Evolutionary conservation across 2,888 invertebrate genomes (phyloP), one percentile per base, ranked within the genome.

Genomic region (Ceratothoa steindachneri): DNA sequence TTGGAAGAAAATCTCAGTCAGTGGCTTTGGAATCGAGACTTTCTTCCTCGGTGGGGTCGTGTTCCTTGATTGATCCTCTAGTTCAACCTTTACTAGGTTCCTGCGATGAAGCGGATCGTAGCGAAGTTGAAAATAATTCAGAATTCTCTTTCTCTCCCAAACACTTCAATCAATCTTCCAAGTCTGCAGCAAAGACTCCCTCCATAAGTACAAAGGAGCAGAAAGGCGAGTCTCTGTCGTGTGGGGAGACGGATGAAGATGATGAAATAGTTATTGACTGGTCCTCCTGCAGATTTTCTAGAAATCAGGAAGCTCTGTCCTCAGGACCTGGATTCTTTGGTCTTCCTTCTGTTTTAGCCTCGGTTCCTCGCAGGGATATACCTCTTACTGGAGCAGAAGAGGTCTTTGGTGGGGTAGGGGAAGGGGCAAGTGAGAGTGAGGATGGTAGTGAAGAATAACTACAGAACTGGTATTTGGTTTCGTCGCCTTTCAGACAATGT

Each of bases 351-450:
- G 41, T 41, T 15, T 41, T 41, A 15, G 41, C 41, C 41, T 41
- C 41, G 41, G 41, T 41, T 15, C 41, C 15, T 41, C 5, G 15
- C 5, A 41, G 41, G 19, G 22, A 30, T 30, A 28, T 1, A 0
- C 0, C 0, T 0, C 1, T 66, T 30, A 1, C 1, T 24, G 2
- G 24, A 28, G 66, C 1, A 15, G 30, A 5, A 28, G 66, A 66
- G 2, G 15, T n/a, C 24, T 15, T 29, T 7, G 27, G 27, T 22
- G 65, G 28, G 65, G 28, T 24, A 22, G 65, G 28, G 27, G 28
- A 28, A 65, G 65, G 28, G 19, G 65, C n/a, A 27, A 65, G 65
- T 27, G 65, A 65, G 27, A 65, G 22, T 22, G 65, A 65, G 65
- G 24, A 27, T 27, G 65, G 24, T 19, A 65, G 65, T 41, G 15